Evolutionary conservation across 23 tunicate species (phyloP).

Genomic region (Botrylloides violaceus): DNA sequence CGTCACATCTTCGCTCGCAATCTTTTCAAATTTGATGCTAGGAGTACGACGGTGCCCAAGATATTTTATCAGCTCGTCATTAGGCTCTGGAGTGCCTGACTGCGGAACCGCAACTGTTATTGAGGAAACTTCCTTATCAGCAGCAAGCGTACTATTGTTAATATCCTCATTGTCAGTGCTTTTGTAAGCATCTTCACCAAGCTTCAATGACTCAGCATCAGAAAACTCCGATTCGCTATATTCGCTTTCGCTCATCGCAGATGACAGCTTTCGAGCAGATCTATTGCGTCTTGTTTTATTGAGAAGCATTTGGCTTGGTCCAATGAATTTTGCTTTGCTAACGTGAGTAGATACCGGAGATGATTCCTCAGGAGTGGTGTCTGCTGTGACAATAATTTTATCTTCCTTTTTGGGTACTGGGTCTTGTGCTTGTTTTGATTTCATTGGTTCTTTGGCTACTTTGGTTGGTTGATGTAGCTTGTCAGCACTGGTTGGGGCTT

Average conservation of each 20-base stretch:
- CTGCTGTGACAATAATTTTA: background rate
- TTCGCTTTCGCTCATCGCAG: conserved; percentile 62
- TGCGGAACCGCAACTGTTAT: background rate
- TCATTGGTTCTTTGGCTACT: background rate
- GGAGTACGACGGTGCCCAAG: conserved; percentile 18
- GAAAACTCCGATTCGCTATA: conserved; percentile 81
- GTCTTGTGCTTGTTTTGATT: background rate
- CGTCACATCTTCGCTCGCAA: conserved; percentile 48
- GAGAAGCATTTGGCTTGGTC: conserved; percentile 48
- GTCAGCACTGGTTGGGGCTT: background rate
- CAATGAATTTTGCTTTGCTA: conserved; percentile 51
- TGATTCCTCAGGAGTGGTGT: background rate
- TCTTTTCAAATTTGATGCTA: conserved; percentile 63
- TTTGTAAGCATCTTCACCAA: conserved; percentile 25
- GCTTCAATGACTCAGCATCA: conserved; percentile 62
- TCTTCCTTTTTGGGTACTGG: background rate
- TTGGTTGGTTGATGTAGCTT: background rate
- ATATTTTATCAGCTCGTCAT: conserved; percentile 4
- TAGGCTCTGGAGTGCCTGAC: background rate
- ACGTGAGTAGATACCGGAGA: conserved; percentile 22
- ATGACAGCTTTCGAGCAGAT: conserved; percentile 42
- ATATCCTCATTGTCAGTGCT: conserved; percentile 46
- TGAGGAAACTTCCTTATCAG: background rate
- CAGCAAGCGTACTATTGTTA: conserved; percentile 19
- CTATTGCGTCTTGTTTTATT: conserved; percentile 40